Evolutionary conservation across 1,140 invertebrate genomes (phyloP).

Genomic region (Mactra quadrangularis): DNA sequence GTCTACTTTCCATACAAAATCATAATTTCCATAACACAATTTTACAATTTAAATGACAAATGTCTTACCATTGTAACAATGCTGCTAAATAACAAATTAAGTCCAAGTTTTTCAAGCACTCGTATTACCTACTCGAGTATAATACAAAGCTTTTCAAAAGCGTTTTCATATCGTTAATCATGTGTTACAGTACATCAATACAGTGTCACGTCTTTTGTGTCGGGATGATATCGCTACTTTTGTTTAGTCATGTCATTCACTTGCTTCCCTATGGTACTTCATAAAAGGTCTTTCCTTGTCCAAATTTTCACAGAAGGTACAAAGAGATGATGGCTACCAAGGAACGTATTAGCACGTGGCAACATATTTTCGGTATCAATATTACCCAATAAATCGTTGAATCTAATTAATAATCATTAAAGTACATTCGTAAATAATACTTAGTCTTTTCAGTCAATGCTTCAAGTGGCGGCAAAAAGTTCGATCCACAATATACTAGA

Average conservation of each 20-base stretch:
- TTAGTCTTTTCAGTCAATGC: too few relatives aligned
- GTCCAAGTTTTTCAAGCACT: constrained; percentile 46
- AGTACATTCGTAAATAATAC: too few relatives aligned
- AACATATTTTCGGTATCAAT: too few relatives aligned
- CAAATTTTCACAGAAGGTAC: too few relatives aligned
- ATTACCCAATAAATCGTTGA: too few relatives aligned
- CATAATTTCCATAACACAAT: constrained; percentile 46
- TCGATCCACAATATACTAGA: too few relatives aligned
- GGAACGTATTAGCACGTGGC: too few relatives aligned
- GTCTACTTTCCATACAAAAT: constrained; percentile 38
- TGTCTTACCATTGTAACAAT: constrained; percentile 55
- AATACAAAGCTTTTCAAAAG: constrained; percentile 22
- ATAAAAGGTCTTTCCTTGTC: too few relatives aligned
- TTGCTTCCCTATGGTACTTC: too few relatives aligned
- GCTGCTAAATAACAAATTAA: constrained; percentile 33
- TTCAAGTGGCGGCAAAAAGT: too few relatives aligned
- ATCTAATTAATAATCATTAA: too few relatives aligned
- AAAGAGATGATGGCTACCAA: too few relatives aligned
- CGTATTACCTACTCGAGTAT: constrained; percentile 13
- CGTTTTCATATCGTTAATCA: constrained; percentile 51
- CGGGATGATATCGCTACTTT: constrained; percentile 37
- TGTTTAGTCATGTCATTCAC: constrained; percentile 10
- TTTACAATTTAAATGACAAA: constrained; percentile 58
- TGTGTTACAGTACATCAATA: constrained; percentile 37
- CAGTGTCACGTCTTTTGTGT: constrained; percentile 32